phyloP scores from a whole-genome alignment of 2,888 invertebrate species.

The Andrena trimmerana region DNA sequence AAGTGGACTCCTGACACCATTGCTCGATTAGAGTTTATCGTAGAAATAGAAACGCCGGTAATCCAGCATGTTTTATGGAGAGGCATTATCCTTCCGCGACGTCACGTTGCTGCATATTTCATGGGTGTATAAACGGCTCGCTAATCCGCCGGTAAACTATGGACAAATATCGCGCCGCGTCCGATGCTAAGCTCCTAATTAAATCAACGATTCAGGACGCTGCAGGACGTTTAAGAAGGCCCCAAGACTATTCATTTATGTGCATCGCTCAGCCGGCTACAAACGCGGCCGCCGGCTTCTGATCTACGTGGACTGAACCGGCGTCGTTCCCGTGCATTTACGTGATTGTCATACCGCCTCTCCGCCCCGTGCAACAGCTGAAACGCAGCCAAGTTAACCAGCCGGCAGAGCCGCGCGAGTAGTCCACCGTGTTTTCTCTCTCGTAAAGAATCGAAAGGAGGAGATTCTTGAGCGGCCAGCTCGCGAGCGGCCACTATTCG shows the following conservation, averaged over 20 bases:
- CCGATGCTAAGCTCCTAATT: slow-evolving; percentile 27
- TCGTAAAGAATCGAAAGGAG: slow-evolving; percentile 25
- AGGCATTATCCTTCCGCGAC: slow-evolving; percentile 15
- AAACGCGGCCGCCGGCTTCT: slow-evolving; percentile 59
- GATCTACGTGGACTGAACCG: slow-evolving; percentile 51
- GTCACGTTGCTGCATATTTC: neutral
- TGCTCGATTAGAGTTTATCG: neutral
- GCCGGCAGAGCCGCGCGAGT: neutral
- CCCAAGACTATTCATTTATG: slow-evolving; percentile 61
- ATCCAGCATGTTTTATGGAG: slow-evolving; percentile 26
- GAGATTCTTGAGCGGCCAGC: slow-evolving; percentile 3
- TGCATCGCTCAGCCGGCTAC: slow-evolving; percentile 49
- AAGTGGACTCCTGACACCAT: too few relatives aligned
- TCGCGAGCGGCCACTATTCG: slow-evolving; percentile 8
- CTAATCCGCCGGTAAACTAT: neutral
- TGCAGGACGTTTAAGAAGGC: slow-evolving; percentile 5
- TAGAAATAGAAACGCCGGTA: slow-evolving; percentile 5
- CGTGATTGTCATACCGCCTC: slow-evolving; percentile 70
- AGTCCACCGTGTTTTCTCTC: slow-evolving; percentile 22
- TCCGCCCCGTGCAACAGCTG: slow-evolving; percentile 20
- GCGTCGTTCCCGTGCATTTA: slow-evolving; percentile 61
- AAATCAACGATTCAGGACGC: slow-evolving; percentile 39
- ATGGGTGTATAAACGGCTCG: neutral
- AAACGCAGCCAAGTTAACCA: slow-evolving; percentile 35
- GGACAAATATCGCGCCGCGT: slow-evolving; percentile 10